Evolutionary conservation across 2,888 invertebrate species (phyloP).

Genomic region (Drosophila meridionalis): DNA sequence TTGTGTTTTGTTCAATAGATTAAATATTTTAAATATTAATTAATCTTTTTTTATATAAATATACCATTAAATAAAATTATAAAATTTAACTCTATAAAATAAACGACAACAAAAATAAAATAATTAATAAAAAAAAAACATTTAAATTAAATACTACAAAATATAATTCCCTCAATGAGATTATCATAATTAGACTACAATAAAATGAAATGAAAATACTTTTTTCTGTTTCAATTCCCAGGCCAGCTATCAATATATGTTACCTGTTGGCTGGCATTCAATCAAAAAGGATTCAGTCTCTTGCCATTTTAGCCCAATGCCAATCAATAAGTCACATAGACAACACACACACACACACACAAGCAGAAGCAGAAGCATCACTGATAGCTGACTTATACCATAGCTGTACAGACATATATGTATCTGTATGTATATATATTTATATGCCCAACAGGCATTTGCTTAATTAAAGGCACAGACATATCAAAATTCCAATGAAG

Average conservation of each 20-base stretch:
- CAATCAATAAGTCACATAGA: conserved; percentile 76
- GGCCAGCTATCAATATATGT: conserved; percentile 7
- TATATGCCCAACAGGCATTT: conserved; percentile 62
- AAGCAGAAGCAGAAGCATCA: not conserved
- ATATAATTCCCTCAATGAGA: not conserved
- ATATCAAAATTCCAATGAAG: conserved; percentile 48
- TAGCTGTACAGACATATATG: not conserved
- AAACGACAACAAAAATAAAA: not conserved
- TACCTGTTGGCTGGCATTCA: conserved; percentile 47
- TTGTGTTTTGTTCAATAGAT: too few species aligned
- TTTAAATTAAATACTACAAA: not conserved
- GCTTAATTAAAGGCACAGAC: conserved; percentile 75
- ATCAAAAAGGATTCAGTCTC: conserved; percentile 58
- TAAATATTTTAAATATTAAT: too few species aligned
- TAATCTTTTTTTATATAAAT: not conserved
- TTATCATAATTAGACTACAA: conserved; percentile 22
- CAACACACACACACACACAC: conserved; percentile 6
- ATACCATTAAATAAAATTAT: not conserved
- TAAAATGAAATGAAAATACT: conserved; percentile 32
- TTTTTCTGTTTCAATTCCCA: conserved; percentile 34
- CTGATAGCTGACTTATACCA: conserved; percentile 22
- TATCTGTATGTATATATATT: not conserved
- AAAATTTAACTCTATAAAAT: not conserved
- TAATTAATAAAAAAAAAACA: not conserved
- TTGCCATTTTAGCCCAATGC: conserved; percentile 63